Percentiles rank a stretch among this genome's conserved stretches.
phyloP scores from a whole-genome alignment of 2,797 vertebrate genomes.

The Neostethus bicornis region DNA sequence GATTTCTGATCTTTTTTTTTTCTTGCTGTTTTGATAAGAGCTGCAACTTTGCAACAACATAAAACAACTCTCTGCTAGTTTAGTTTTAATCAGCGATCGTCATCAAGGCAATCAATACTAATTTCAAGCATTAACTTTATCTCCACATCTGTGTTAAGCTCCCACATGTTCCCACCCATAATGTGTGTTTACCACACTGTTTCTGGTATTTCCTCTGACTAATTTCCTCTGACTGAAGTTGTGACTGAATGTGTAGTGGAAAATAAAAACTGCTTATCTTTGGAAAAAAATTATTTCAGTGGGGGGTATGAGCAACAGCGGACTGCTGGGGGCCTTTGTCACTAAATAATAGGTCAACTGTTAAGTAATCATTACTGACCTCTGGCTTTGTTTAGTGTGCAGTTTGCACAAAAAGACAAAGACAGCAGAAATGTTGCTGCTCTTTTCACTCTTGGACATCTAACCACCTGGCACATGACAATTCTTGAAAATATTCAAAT shows the following conservation, averaged over 20 bases:
- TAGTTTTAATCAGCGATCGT: too few species aligned
- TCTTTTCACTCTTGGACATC: constrained; percentile 21
- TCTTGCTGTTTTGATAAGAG: too few species aligned
- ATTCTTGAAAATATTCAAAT: background rate
- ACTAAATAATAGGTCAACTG: constrained; percentile 13
- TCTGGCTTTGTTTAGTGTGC: constrained; percentile 28
- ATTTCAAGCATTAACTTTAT: background rate
- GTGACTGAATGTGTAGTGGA: background rate
- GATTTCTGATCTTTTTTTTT: background rate
- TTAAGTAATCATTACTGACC: constrained; percentile 35
- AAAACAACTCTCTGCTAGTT: too few species aligned
- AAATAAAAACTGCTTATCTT: constrained; percentile 17
- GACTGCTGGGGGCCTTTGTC: background rate
- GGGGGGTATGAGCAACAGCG: background rate
- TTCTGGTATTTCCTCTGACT: constrained; percentile 2
- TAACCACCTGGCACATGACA: constrained; percentile 19
- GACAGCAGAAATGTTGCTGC: constrained; percentile 6
- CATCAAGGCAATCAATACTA: background rate
- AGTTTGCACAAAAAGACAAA: constrained; percentile 41
- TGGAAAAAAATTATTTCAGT: background rate
- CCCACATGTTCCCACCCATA: background rate
- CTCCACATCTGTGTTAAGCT: background rate
- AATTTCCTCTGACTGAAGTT: background rate
- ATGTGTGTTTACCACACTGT: background rate
- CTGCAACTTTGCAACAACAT: too few species aligned